Conservation (phyloP, 2,797 vertebrate genomes). For the Mus caroli region DNA sequence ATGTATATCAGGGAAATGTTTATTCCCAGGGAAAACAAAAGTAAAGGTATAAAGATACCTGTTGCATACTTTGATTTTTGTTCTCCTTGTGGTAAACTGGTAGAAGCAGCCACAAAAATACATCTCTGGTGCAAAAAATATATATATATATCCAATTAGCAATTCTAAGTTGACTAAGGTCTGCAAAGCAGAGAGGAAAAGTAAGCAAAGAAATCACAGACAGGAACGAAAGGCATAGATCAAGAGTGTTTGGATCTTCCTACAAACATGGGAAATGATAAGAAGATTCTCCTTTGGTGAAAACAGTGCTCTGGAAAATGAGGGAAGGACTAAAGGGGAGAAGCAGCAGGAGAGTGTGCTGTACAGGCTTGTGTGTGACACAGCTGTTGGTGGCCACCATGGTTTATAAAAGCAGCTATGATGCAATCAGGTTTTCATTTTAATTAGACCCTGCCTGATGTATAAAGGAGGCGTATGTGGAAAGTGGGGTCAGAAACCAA, state of each 20-base stretch:
- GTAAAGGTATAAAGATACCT: not conserved
- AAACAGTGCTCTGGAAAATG: not conserved
- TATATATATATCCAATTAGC: not conserved
- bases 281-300: not conserved
- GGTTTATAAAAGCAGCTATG: not conserved
- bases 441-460: not conserved
- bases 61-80: not conserved
- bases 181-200: not conserved
- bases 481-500: not conserved
- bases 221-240: not conserved
- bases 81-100: not conserved
- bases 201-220: not conserved
- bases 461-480: not conserved
- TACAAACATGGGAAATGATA: not conserved
- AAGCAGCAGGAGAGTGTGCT: not conserved
- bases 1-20: not conserved
- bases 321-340: not conserved
- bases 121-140: not conserved
- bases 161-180: not conserved
- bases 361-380: not conserved
- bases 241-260: not conserved
- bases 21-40: not conserved
- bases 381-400: not conserved
- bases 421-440: not conserved
- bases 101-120: not conserved